Base-by-base conservation (phyloP, 1,140 invertebrate species). In the Drosophila mojavensis region DNA sequence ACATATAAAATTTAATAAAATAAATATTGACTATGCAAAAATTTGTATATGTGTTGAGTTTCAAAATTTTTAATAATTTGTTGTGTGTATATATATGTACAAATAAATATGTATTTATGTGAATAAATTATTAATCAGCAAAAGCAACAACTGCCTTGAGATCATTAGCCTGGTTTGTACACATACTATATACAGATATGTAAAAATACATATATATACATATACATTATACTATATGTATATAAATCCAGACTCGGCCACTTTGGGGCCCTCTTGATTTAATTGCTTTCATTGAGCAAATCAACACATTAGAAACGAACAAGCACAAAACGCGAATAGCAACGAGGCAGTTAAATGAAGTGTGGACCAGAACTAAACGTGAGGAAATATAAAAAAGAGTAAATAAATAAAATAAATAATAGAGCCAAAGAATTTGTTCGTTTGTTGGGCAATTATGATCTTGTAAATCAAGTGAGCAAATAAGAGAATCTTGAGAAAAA, bases 271-370 rank as follows among this genome's bases (percentile, higher is more conserved):
- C 58, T 56, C 66, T 84, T 80, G 65, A 85, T 75, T 85, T 85
- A 85, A 85, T 85, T 85, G 81, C 78, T 81, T 85, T 78, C 74
- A 84, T 85, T 85, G 69, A 76, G 69, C 54, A 85, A 83, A 83
- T 81, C 71, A 74, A 68, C 64, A 62, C 39, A 77, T 84, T 80
- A 77, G 53, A 73, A 81, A 69, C 55, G 20, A 77, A 45, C 67
- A 30, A n/a, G 50, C 51, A 45, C 17, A n/a, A 61, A 55, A 26
- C 15, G 15, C 30, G 30, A 47, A 51, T 39, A 60, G 53, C 71
- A 59, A 63, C 33, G 28, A 78, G 13, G 17, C 51, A 53, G 30
- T 59, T 17, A 60, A 41, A 56, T 60, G 48, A 66, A 73, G 63
- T 61, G 15, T 55, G 33, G 28, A 24, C 70, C 6, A 61, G 50